Evolutionary conservation across 2,113 vertebrate genomes (phyloP).

Genomic region (Toxotes chatareus): DNA sequence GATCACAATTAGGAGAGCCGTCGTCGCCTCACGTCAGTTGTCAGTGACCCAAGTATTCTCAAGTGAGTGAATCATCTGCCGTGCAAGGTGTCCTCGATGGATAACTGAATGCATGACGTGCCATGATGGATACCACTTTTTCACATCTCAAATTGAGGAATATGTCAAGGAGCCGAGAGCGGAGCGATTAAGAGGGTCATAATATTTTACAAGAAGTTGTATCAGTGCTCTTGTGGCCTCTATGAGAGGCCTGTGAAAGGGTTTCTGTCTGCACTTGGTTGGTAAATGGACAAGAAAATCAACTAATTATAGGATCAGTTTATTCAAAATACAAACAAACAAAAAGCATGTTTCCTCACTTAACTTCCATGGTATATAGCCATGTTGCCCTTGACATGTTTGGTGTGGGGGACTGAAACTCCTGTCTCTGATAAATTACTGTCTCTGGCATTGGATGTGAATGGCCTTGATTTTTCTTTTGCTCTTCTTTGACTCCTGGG

Average conservation of each 20-base stretch:
- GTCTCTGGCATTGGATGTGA: background rate
- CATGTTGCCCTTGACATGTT: background rate
- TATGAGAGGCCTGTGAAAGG: background rate
- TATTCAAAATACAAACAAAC: background rate
- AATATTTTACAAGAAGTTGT: background rate
- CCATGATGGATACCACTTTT: slow-evolving; percentile 2
- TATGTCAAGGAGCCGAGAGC: background rate
- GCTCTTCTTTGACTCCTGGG: too few species aligned
- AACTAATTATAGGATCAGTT: background rate
- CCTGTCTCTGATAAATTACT: background rate
- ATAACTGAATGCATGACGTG: slow-evolving; percentile 37
- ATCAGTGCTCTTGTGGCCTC: background rate
- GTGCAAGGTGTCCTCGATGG: slow-evolving; percentile 23
- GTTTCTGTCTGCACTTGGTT: background rate
- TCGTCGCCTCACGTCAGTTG: slow-evolving; percentile 51
- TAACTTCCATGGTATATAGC: background rate
- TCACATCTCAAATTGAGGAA: background rate
- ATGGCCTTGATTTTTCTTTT: background rate
- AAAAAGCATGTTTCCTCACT: background rate
- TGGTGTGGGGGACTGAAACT: too few species aligned
- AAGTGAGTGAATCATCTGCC: slow-evolving; percentile 46
- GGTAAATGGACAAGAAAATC: background rate
- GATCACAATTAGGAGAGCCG: slow-evolving; percentile 74
- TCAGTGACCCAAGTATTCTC: slow-evolving; percentile 62
- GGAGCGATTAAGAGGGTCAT: background rate